Evolutionary conservation across 1,140 invertebrate genomes (phyloP), one percentile per base, ranked within the genome.

Genomic region (Brachystomella parvula): DNA sequence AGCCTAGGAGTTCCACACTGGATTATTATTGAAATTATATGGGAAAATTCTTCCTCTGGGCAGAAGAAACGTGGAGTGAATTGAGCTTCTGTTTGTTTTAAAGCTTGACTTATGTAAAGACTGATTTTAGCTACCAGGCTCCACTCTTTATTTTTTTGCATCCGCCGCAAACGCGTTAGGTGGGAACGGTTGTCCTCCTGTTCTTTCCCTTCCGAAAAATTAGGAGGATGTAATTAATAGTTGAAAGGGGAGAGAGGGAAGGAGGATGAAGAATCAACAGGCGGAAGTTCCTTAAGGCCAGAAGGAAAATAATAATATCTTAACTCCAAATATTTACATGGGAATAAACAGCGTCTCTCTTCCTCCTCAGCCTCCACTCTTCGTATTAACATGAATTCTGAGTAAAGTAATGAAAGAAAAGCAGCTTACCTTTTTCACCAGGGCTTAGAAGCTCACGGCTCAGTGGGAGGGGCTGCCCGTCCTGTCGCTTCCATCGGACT

Each of bases 401-500:
- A 12, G 6, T 56, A 6, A 9, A 9, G 6, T 56, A 12, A 56
- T 56, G 6, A 6, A 56, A 9, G 6, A 56, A 28, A 56, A 9
- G 28, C 26, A 32, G 62, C 63, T 68, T 66, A 71, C 72, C 63
- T 63, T 60, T 73, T 59, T 64, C 66, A 21, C 49, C 53, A 6
- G 69, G 64, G 61, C 83, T 56, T 6, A 70, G 26, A 30, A 66
- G 82, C 53, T 88, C 86, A 47, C 86, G 81, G 44, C 87, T 81
- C 47, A 89, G 80, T 53, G 87, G 81, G 60, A 94, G 89, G 49
- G 86, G 84, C 66, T 83, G 81, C 61, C 85, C 83, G 70, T 88
- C 86, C 75, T 92, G 88, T 57, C 90, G 78, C 66, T 85, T 82
- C 90, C 90, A 67, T 2, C 77, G 79, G 39, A 91, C 85, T 15